phyloP scores from a whole-genome alignment of 2,888 invertebrate genomes.

The Drosophila diplacantha region DNA sequence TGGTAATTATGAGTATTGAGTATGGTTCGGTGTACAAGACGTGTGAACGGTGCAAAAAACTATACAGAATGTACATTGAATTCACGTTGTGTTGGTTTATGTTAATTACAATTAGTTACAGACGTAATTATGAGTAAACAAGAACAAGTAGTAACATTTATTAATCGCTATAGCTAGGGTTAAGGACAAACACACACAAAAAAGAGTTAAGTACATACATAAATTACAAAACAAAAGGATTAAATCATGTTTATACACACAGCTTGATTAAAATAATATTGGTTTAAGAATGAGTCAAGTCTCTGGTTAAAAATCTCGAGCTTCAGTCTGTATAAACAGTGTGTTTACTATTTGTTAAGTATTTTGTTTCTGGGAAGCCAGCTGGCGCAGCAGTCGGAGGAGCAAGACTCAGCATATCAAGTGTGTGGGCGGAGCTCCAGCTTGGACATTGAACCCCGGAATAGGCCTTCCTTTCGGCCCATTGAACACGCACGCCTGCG shows the following conservation, averaged over 20 bases:
- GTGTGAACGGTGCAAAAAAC: slow-evolving; percentile 72
- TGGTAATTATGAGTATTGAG: slow-evolving; percentile 38
- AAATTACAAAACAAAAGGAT: slow-evolving; percentile 25
- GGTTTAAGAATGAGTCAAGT: slow-evolving; percentile 1
- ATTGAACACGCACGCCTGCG: slow-evolving; percentile 63
- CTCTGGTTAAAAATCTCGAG: slow-evolving; percentile 2
- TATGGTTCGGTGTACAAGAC: slow-evolving; percentile 42
- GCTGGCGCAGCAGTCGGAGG: slow-evolving; percentile 1
- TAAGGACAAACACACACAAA: slow-evolving; percentile 29
- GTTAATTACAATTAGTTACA: slow-evolving; percentile 61
- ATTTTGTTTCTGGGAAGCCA: slow-evolving; percentile 10
- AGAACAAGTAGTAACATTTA: slow-evolving; percentile 23
- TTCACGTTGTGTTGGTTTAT: slow-evolving; percentile 49
- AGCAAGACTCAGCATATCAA: slow-evolving; percentile 29
- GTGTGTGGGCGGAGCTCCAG: slow-evolving; percentile 11
- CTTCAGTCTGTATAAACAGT: slow-evolving; percentile 20
- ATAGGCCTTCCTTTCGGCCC: slow-evolving; percentile 51
- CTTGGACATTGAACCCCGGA: slow-evolving; percentile 57
- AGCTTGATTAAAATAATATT: slow-evolving; percentile 2
- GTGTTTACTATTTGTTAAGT: slow-evolving; percentile 4
- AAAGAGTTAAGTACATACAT: slow-evolving; percentile 12
- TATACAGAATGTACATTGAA: slow-evolving; percentile 65
- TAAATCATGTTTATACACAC: slow-evolving; percentile 10
- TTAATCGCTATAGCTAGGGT: slow-evolving; percentile 23
- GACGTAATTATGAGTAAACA: slow-evolving; percentile 36